Evolutionary conservation across 2,888 invertebrate species (phyloP).

Genomic region (Agrotis segetum): DNA sequence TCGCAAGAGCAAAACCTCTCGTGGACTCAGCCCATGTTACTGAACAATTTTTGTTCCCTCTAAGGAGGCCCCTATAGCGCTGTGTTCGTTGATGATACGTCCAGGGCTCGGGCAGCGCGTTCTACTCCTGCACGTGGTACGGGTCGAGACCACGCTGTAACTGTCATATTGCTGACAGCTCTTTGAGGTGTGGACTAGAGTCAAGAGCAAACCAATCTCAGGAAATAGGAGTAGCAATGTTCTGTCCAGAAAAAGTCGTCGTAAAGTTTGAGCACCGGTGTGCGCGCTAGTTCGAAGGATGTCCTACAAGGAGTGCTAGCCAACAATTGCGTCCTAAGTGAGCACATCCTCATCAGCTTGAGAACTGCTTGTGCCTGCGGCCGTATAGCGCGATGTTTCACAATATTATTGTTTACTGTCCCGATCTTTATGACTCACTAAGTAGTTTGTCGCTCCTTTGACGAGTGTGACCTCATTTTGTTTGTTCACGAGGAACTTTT

Average conservation of each 20-base stretch:
- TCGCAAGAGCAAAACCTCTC: too few relatives aligned
- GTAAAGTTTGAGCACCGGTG: conserved; percentile 75
- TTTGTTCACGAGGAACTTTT: background rate
- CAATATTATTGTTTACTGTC: conserved; percentile 63
- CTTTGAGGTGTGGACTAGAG: too few relatives aligned
- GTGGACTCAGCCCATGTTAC: too few relatives aligned
- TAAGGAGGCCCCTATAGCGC: too few relatives aligned
- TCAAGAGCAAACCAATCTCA: too few relatives aligned
- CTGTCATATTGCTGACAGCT: too few relatives aligned
- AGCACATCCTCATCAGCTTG: conserved; percentile 88
- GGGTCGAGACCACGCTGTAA: too few relatives aligned
- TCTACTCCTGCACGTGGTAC: too few relatives aligned
- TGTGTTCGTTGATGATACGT: too few relatives aligned
- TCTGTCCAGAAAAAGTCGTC: background rate
- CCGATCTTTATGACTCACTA: conserved; percentile 51
- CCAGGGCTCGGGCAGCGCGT: too few relatives aligned
- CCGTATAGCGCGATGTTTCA: conserved; percentile 64
- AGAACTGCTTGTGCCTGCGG: conserved; percentile 75
- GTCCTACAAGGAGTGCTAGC: conserved; percentile 83
- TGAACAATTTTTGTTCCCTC: too few relatives aligned
- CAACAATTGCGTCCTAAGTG: conserved; percentile 88
- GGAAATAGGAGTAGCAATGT: too few relatives aligned
- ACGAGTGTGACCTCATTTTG: conserved; percentile 36
- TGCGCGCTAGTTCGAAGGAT: conserved; percentile 78
- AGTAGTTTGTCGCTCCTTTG: conserved; percentile 37